A percentile compares a stretch with the other conserved stretches of the same genome.
Evolutionary conservation across 1,140 invertebrate genomes (phyloP).

Genomic region (Parasteatoda tepidariorum): DNA sequence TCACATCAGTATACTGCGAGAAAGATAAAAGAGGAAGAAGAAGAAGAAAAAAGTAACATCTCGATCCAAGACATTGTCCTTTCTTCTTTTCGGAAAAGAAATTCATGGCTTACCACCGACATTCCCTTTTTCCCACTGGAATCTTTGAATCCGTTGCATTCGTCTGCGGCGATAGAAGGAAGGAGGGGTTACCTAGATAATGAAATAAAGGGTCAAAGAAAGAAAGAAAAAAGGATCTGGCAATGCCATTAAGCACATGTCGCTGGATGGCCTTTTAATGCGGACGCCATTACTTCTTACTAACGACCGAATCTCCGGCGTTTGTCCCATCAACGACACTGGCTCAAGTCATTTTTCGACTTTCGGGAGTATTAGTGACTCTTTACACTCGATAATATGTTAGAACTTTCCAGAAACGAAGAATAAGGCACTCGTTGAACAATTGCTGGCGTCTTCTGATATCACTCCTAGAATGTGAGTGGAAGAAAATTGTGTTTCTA

Average conservation of each 20-base stretch:
- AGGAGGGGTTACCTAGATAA: constrained; percentile 22
- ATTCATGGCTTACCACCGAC: neutral
- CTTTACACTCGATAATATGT: too few species aligned
- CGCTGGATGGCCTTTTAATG: constrained; percentile 54
- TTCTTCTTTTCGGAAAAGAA: neutral
- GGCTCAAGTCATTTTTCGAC: neutral
- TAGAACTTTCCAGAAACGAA: too few species aligned
- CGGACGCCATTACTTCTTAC: constrained; percentile 45
- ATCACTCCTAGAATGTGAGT: too few species aligned
- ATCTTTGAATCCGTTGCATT: constrained; percentile 5
- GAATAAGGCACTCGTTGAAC: too few species aligned
- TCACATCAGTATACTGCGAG: too few species aligned
- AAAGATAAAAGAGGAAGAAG: too few species aligned
- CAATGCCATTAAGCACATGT: constrained; percentile 55
- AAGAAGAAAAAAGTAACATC: neutral
- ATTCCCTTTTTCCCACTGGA: constrained; percentile 22
- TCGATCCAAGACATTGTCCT: neutral
- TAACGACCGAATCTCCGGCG: constrained; percentile 35
- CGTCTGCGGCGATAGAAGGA: neutral
- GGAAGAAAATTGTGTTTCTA: too few species aligned
- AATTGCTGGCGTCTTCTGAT: too few species aligned
- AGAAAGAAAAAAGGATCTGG: constrained; percentile 17
- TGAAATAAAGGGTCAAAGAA: constrained; percentile 43
- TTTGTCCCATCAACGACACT: neutral
- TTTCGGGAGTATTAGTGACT: too few species aligned